phyloP scores from a whole-genome alignment of 2,888 invertebrate genomes.

The Brenthis hecate region DNA sequence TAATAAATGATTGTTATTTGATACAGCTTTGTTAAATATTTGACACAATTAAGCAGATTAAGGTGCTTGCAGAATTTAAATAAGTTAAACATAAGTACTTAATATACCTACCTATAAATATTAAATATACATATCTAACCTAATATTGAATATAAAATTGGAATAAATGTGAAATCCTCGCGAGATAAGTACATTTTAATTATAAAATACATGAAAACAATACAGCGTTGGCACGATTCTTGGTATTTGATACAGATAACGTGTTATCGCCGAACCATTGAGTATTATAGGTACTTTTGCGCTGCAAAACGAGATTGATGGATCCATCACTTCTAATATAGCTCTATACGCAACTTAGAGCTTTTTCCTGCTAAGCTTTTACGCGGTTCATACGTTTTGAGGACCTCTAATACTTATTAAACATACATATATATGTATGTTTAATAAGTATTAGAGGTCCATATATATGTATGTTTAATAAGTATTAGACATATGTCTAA shows the following conservation, averaged over 20 bases:
- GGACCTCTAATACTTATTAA: background rate
- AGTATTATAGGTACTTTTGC: conserved; percentile 34
- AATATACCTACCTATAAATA: no score
- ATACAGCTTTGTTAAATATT: no score
- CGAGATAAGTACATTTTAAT: conserved; percentile 33
- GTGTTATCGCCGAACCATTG: conserved; percentile 44
- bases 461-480: no score
- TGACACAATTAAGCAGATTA: no score
- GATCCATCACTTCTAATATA: conserved; percentile 28
- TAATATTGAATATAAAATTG: background rate
- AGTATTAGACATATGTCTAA: no score
- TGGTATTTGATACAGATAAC: conserved; percentile 46
- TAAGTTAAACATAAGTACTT: no score
- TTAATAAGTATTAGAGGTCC: no score
- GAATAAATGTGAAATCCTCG: conserved; percentile 22
- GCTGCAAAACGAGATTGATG: conserved; percentile 36
- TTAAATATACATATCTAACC: no score
- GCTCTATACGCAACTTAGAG: conserved; percentile 34
- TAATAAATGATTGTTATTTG: no score
- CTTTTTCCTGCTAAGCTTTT: conserved; percentile 10
- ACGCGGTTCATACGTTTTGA: background rate
- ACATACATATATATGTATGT: no score
- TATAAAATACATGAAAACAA: conserved; percentile 38
- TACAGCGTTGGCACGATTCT: conserved; percentile 41
- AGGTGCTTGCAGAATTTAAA: no score